A percentile compares a stretch with the other conserved stretches of the same genome.
Evolutionary conservation across 2,113 vertebrate genomes (phyloP).

Genomic region (Pygoscelis antarcticus): DNA sequence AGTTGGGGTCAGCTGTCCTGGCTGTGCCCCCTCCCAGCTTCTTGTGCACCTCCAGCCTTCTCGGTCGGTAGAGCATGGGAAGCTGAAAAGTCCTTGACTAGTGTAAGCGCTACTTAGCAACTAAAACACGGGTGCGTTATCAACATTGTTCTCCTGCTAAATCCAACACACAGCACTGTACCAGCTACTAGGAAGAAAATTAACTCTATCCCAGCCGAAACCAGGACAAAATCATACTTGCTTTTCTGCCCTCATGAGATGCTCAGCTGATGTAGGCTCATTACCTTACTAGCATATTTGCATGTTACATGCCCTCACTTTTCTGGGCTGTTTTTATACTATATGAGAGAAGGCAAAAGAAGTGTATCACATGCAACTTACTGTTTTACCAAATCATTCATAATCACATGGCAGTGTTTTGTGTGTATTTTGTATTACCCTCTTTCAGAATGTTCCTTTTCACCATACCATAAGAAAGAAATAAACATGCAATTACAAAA

Average conservation of each 20-base stretch:
- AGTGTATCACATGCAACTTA: neutral
- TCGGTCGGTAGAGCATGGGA: too few species aligned
- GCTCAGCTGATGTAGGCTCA: neutral
- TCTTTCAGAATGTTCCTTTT: neutral
- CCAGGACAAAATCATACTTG: neutral
- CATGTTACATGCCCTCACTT: neutral
- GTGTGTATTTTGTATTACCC: neutral
- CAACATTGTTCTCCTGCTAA: neutral
- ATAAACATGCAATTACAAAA: neutral
- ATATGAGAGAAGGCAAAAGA: neutral
- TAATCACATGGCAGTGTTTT: neutral
- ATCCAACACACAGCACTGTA: neutral
- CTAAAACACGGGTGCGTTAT: neutral
- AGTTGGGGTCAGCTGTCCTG: neutral
- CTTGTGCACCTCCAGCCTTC: too few species aligned
- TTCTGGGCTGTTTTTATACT: neutral
- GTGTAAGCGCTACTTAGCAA: neutral
- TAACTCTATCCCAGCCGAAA: neutral
- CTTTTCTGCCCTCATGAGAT: neutral
- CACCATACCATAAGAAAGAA: neutral
- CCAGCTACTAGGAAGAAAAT: neutral
- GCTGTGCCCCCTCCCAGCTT: neutral
- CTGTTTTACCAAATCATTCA: neutral
- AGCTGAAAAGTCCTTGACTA: neutral
- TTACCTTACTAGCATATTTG: neutral